A percentile compares a stretch with the other conserved stretches of the same genome.
phyloP scores from a whole-genome alignment of 2,888 invertebrate species.

The Buathra laborator region DNA sequence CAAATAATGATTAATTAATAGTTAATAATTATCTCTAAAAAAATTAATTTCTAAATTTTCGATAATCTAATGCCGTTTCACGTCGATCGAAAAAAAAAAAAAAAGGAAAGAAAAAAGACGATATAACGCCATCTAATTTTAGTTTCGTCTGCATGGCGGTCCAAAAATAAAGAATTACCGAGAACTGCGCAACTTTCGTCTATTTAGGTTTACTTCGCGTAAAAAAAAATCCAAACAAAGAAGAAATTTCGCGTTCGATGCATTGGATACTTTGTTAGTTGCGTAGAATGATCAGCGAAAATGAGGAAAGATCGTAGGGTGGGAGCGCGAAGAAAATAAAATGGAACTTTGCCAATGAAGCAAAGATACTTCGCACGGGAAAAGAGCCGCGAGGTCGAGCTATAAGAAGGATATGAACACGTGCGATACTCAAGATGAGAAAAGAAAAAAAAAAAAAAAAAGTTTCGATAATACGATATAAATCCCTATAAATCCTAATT shows the following conservation, averaged over 20 bases:
- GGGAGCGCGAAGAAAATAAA: constrained; percentile 42
- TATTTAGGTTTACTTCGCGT: background rate
- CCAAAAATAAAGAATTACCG: background rate
- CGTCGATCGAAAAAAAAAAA: background rate
- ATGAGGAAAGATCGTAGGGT: background rate
- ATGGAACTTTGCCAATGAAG: constrained; percentile 62
- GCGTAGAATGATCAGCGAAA: constrained; percentile 59
- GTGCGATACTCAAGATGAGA: constrained; percentile 6
- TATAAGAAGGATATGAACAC: constrained; percentile 37
- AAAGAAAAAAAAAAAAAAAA: background rate
- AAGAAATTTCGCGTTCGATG: constrained; percentile 4
- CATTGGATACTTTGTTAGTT: background rate
- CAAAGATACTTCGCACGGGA: background rate
- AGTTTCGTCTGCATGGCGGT: background rate
- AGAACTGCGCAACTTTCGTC: background rate
- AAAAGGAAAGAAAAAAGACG: background rate
- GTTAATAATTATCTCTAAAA: too few species aligned
- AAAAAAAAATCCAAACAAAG: background rate
- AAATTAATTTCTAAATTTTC: background rate
- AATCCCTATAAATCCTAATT: background rate
- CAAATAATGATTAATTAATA: too few species aligned
- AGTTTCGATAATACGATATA: background rate
- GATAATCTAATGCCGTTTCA: background rate
- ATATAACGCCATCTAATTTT: background rate
- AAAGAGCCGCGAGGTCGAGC: constrained; percentile 43